Evolutionary conservation across 2,888 invertebrate genomes (phyloP), one percentile per base, ranked within the genome.

Genomic region (Drosophila peninsularis): DNA sequence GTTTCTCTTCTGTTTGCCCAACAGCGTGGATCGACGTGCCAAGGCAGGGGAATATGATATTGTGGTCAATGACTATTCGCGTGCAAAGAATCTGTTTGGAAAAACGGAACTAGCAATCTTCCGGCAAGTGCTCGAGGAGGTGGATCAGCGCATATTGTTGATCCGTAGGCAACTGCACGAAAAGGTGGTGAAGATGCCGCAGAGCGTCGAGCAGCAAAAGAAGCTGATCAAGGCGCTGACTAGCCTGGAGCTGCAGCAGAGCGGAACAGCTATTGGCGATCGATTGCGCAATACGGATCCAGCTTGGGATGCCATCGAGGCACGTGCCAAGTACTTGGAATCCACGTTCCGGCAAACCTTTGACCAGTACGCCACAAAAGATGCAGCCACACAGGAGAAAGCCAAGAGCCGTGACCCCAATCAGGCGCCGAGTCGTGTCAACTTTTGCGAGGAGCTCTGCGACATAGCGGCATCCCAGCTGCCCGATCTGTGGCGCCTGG

Each of bases 11-110:
- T 98, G 98, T 91, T 94, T 99, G 81, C 99, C 99, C 0, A 96
- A 97, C 39, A 96, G 96, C 50, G 98, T 99, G 53, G 98, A 99
- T 89, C 95, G 96, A 80, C 98, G 98, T 88, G 97, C 99, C 70
- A 95, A 96, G 82, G 96, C 97, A 89, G 98, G 98, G 55, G 99
- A 99, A 91, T 99, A 98, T 91, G 98, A 99, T 91, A 95, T 98
- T 55, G 98, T 99, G 24, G 98, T 99, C 67, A 99, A 98, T 91
- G 99, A 99, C 92, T 99, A 99, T 91, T 96, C 97, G 1, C 94
- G 99, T 82, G 99, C 98, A 5, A 98, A 98, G 92, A 98, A 98
- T 90, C 93, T 99, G 30, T 99, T 99, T 93, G 97, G 97, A 65
- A 98, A 97, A 92, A 98, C 97, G 34, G 98, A 98, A 92, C 96